phyloP scores from a whole-genome alignment of 2,888 invertebrate genomes.

The Oxystoma pomonae region DNA sequence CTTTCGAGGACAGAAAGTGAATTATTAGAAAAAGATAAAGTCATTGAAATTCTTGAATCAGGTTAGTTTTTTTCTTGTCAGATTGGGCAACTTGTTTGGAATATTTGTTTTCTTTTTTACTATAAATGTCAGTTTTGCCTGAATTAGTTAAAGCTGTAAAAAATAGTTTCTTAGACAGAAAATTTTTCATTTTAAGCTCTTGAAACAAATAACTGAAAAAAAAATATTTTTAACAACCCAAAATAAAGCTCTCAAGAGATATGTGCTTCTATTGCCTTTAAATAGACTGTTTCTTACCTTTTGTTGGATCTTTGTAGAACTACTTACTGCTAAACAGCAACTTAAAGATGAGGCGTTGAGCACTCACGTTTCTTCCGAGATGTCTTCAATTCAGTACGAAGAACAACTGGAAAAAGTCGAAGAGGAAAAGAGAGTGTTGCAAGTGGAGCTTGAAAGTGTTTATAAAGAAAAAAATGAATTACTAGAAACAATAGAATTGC shows the following conservation, averaged over 20 bases:
- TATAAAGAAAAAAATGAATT: conserved; percentile 55
- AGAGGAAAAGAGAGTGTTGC: conserved; percentile 50
- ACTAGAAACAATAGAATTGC: conserved; percentile 52
- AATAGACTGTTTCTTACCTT: no score
- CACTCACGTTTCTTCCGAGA: conserved; percentile 71
- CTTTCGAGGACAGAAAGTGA: conserved; percentile 29
- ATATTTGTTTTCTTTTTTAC: background rate
- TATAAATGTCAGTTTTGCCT: no score
- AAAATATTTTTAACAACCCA: no score
- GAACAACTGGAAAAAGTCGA: conserved; percentile 63
- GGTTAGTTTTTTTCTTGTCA: conserved; percentile 31
- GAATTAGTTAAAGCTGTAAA: no score
- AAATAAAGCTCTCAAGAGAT: no score
- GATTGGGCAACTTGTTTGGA: background rate
- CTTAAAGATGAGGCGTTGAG: conserved; percentile 58
- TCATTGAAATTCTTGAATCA: conserved; percentile 35
- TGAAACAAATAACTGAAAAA: no score
- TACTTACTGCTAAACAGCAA: conserved; percentile 58
- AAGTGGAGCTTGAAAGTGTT: conserved; percentile 51
- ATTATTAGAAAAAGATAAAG: conserved; percentile 35
- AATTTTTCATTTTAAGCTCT: no score
- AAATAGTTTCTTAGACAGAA: no score
- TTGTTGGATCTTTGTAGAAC: no score
- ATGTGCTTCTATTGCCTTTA: no score
- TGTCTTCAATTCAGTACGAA: conserved; percentile 73